A percentile compares a stretch with the other conserved stretches of the same genome.
Evolutionary conservation across 2,888 invertebrate genomes (phyloP).

Genomic region (Morpho achilles): DNA sequence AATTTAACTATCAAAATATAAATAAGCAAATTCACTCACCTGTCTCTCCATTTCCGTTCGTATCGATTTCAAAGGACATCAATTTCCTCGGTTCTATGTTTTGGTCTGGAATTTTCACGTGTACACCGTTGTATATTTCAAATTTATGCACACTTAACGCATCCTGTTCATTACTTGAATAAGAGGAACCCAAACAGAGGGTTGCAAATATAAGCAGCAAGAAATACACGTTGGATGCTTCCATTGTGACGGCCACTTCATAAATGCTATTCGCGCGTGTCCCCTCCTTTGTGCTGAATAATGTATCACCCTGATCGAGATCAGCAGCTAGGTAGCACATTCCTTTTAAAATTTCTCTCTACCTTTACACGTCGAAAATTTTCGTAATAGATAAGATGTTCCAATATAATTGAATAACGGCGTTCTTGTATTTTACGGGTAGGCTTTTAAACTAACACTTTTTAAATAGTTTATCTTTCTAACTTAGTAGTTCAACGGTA

Average conservation of each 20-base stretch:
- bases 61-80: constrained; percentile 57
- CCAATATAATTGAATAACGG: no score
- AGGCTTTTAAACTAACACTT: no score
- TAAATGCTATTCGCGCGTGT: constrained; percentile 38
- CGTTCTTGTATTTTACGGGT: no score
- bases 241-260: constrained; percentile 53
- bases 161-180: constrained; percentile 11
- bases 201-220: constrained; percentile 20
- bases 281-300: constrained; percentile 30
- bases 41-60: constrained; percentile 40
- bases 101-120: constrained; percentile 48
- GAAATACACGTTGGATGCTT: constrained; percentile 41
- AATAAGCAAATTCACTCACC: constrained; percentile 37
- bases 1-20: no score
- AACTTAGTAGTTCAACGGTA: no score
- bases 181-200: constrained; percentile 35
- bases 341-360: constrained; percentile 15
- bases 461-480: no score
- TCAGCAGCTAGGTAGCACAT: constrained; percentile 13
- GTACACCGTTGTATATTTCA: constrained; percentile 57
- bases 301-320: constrained; percentile 20
- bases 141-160: constrained; percentile 35
- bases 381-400: background rate
- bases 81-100: constrained; percentile 44
- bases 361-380: background rate